Conservation (phyloP, 1,140 invertebrate genomes). For the Drosophila aff. region DNA sequence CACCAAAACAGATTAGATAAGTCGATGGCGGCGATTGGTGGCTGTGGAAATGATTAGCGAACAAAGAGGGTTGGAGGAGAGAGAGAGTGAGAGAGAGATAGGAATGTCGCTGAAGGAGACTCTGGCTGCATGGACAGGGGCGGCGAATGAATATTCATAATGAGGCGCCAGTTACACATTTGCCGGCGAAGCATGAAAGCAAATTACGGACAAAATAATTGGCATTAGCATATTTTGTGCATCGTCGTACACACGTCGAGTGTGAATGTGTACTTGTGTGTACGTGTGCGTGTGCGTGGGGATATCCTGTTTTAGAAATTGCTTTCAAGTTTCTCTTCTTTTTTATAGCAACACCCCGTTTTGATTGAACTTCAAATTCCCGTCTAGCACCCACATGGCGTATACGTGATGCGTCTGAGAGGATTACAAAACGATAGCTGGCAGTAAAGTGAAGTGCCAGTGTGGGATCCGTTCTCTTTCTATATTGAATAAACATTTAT, state of each 20-base stretch:
- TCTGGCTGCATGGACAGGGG: constrained; percentile 1
- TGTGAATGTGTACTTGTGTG: constrained; percentile 18
- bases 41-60: constrained; percentile 41
- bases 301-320: constrained; percentile 43
- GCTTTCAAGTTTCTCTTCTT: constrained; percentile 31
- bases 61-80: constrained; percentile 14
- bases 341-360: constrained; percentile 5
- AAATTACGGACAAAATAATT: constrained; percentile 83
- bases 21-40: constrained; percentile 54
- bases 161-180: constrained; percentile 63
- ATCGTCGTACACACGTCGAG: constrained; percentile 14
- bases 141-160: constrained; percentile 72
- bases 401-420: constrained; percentile 63
- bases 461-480: neutral
- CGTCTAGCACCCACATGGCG: constrained; percentile 51
- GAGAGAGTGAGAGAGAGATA: neutral
- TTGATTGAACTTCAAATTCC: constrained; percentile 58
- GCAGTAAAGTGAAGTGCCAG: constrained; percentile 23
- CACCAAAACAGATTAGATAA: constrained; percentile 70
- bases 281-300: neutral
- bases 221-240: constrained; percentile 79
- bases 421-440: constrained; percentile 49
- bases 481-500: constrained; percentile 52
- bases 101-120: constrained; percentile 12
- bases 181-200: constrained; percentile 74